Percentiles rank a stretch among this genome's conserved stretches.
Evolutionary conservation across 2,797 vertebrate genomes (phyloP).

Genomic region (Diplodus sargus): DNA sequence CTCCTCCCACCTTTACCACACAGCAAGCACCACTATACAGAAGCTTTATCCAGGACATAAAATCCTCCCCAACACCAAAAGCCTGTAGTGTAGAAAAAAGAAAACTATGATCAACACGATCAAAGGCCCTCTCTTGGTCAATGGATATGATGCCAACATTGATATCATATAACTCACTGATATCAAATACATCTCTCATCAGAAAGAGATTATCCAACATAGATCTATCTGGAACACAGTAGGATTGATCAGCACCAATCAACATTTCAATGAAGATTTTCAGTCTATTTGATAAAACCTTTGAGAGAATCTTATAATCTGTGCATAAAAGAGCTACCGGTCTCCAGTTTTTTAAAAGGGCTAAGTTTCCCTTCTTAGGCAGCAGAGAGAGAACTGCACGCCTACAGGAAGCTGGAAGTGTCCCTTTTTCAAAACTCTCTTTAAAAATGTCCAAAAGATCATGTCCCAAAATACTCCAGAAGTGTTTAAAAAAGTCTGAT

Average conservation of each 20-base stretch:
- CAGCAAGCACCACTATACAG: not conserved
- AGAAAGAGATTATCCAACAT: not conserved
- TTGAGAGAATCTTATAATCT: not conserved
- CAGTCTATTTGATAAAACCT: too few relatives aligned
- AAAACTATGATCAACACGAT: not conserved
- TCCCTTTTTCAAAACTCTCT: too few relatives aligned
- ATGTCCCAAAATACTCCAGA: too few relatives aligned
- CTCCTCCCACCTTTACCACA: too few relatives aligned
- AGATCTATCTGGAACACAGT: not conserved
- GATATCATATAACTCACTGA: not conserved
- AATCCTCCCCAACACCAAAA: not conserved
- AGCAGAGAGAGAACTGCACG: too few relatives aligned
- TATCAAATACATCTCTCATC: not conserved
- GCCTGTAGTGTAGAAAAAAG: not conserved
- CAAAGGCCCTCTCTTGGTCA: not conserved
- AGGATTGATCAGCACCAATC: not conserved
- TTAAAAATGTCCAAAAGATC: too few relatives aligned
- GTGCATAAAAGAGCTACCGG: not conserved
- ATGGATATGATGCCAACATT: not conserved
- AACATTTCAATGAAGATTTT: too few relatives aligned
- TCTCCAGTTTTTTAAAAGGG: not conserved
- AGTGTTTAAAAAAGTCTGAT: too few relatives aligned
- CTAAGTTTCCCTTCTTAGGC: too few relatives aligned
- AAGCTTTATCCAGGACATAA: not conserved
- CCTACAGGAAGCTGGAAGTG: too few relatives aligned